Percentiles rank a stretch among this genome's conserved stretches.
phyloP scores from a whole-genome alignment of 1,140 invertebrate genomes.

The Metaphire vulgaris region DNA sequence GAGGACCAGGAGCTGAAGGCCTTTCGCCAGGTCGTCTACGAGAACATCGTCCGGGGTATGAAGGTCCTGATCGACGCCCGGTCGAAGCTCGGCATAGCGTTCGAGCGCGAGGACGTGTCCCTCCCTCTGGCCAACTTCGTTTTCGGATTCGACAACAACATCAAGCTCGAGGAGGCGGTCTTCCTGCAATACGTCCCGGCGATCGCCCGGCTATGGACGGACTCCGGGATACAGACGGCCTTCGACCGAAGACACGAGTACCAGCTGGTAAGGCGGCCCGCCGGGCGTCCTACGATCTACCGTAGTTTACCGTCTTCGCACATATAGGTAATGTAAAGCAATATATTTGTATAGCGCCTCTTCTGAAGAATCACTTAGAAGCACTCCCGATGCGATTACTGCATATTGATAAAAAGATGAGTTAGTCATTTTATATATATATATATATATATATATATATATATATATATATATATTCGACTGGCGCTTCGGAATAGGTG shows the following conservation, averaged over 20 bases:
- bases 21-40: conserved; percentile 80
- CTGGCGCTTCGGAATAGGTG: no score
- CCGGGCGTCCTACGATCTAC: no score
- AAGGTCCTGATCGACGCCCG: conserved; percentile 90
- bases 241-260: conserved; percentile 98
- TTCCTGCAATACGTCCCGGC: conserved; percentile 77
- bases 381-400: no score
- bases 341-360: no score
- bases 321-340: no score
- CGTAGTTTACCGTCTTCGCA: no score
- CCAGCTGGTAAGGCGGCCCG: conserved; percentile 99
- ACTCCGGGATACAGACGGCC: conserved; percentile 83
- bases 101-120: conserved; percentile 66
- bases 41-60: conserved; percentile 86
- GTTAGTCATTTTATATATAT: no score
- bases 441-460: no score
- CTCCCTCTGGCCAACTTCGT: conserved; percentile 39
- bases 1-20: conserved; percentile 75
- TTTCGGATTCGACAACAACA: conserved; percentile 57
- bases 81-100: conserved; percentile 83
- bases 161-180: conserved; percentile 65
- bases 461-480: no score
- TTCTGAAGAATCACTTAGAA: no score
- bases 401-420: no score
- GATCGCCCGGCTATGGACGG: conserved; percentile 78